These are phyloP conservation scores for Musca vetustissima DNA, from an alignment of 1,140 invertebrate species.

Conservation along the genomic window DNA sequence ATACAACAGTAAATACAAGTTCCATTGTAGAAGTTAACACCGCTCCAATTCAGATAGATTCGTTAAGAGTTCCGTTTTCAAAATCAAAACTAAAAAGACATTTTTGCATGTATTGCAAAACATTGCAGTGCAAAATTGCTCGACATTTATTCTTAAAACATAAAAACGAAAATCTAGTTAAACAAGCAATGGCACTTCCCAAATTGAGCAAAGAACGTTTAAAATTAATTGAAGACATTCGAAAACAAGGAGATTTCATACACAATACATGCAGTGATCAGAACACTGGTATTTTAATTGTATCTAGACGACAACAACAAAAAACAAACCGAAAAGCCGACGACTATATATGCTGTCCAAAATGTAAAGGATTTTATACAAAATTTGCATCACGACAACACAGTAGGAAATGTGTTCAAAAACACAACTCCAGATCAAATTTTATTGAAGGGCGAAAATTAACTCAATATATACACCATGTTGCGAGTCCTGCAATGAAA, in stretches of 20 bases:
- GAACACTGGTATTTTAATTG: not conserved
- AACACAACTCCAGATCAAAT: not conserved
- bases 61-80: no score
- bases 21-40: no score
- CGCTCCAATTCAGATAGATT: no score
- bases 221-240: not conserved
- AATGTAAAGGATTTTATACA: constrained; percentile 4
- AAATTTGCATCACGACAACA: not conserved
- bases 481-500: not conserved
- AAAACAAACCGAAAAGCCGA: not conserved
- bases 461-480: not conserved
- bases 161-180: not conserved
- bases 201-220: not conserved
- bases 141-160: no score
- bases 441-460: no score
- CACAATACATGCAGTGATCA: not conserved
- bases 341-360: not conserved
- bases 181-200: not conserved
- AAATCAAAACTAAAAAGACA: not conserved
- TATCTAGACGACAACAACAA: no score
- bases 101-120: constrained; percentile 6
- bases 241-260: no score
- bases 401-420: not conserved
- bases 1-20: no score
- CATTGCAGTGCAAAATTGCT: not conserved